Percentiles rank a stretch among this genome's conserved stretches.
Evolutionary conservation across 2,888 invertebrate genomes (phyloP).

Genomic region (Philaethria dido): DNA sequence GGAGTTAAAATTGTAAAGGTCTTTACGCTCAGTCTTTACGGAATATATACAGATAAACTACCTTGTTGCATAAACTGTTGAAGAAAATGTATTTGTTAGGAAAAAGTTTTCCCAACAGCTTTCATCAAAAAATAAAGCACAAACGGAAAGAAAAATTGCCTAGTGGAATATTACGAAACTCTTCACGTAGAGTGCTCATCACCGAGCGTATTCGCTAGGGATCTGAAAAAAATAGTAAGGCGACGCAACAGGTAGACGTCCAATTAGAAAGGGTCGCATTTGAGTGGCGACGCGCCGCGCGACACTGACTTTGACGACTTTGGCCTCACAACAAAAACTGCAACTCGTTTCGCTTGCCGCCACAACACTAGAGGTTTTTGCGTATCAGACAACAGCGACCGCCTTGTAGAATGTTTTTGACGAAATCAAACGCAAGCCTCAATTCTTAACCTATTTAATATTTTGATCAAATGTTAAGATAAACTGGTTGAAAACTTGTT

Average conservation of each 20-base stretch:
- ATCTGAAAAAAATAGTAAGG: conserved; percentile 66
- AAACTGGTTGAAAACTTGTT: not conserved
- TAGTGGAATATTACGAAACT: conserved; percentile 62
- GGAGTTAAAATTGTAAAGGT: not conserved
- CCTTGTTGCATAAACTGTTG: not conserved
- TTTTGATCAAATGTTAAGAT: conserved; percentile 33
- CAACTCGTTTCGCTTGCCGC: conserved; percentile 71
- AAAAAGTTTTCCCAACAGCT: conserved; percentile 13
- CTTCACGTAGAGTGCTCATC: conserved; percentile 71
- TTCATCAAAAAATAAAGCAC: conserved; percentile 29
- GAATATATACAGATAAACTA: not conserved
- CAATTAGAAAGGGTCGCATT: conserved; percentile 78
- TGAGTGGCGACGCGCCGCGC: conserved; percentile 72
- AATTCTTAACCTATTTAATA: conserved; percentile 17
- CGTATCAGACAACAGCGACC: conserved; percentile 66
- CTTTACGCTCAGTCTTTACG: not conserved
- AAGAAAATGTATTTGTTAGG: not conserved
- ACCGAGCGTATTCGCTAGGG: conserved; percentile 60
- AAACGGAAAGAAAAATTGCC: conserved; percentile 50
- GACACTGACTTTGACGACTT: conserved; percentile 76
- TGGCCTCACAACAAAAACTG: conserved; percentile 72
- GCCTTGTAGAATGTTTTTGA: conserved; percentile 51
- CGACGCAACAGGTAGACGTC: conserved; percentile 81
- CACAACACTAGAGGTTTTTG: conserved; percentile 72
- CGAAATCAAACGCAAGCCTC: conserved; percentile 24